Conservation (phyloP, 35 echinoderm and acorn worm species). For the Heliocidaris erythrogramma region DNA sequence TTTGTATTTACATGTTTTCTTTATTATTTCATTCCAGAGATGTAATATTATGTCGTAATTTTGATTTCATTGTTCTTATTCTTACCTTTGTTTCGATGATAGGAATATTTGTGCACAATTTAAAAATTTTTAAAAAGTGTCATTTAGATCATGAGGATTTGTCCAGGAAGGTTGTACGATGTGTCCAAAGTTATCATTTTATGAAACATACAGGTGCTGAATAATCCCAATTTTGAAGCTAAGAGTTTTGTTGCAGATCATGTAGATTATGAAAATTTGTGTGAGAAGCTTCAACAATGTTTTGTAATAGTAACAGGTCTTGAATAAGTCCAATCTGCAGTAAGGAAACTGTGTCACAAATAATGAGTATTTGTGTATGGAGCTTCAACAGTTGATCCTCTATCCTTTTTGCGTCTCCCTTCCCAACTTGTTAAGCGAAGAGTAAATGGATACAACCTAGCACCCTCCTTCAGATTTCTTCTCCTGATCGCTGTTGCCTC, state of each 20-base stretch:
- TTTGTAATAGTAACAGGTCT: no score
- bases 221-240: not conserved
- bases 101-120: not conserved
- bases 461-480: not conserved
- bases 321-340: no score
- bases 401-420: no score
- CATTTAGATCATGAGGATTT: no score
- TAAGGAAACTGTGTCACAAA: no score
- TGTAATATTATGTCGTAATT: not conserved
- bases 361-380: no score
- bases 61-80: not conserved
- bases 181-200: not conserved
- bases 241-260: not conserved
- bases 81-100: not conserved
- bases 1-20: not conserved
- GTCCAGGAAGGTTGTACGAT: not conserved
- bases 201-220: not conserved
- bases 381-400: no score
- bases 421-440: no score
- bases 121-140: not conserved
- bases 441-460: not conserved
- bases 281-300: no score
- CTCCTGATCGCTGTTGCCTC: not conserved
- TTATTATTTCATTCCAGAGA: constrained; percentile 12
- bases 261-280: not conserved